Conservation (phyloP, 2,113 vertebrate species). For the Oreochromis aureus region DNA sequence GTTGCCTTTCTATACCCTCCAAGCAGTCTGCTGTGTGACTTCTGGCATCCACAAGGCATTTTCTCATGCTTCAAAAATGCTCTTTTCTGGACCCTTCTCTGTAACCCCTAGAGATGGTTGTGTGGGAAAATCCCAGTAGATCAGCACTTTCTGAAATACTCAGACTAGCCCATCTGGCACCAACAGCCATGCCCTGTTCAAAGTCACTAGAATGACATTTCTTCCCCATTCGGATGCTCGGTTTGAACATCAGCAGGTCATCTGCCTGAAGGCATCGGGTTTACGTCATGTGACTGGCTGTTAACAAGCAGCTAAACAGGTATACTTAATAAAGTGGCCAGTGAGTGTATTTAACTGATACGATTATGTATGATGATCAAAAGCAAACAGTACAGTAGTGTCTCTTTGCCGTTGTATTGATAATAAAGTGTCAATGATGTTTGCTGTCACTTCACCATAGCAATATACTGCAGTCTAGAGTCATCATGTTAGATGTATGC, state of each 20-base stretch:
- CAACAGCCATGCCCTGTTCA: background rate
- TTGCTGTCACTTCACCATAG: background rate
- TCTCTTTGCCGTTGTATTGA: background rate
- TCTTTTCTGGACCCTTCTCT: background rate
- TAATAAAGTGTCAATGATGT: background rate
- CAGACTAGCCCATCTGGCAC: background rate
- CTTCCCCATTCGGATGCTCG: background rate
- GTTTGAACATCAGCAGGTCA: background rate
- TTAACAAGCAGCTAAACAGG: background rate
- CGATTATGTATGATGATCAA: background rate
- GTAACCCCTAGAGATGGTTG: background rate
- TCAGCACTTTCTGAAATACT: background rate
- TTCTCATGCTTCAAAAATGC: background rate
- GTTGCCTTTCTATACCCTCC: background rate
- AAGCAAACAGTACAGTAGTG: background rate
- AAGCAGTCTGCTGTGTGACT: background rate
- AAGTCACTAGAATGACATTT: background rate
- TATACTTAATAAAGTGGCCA: background rate
- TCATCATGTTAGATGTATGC: background rate
- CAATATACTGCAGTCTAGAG: background rate
- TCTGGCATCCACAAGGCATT: background rate
- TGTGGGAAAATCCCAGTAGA: background rate
- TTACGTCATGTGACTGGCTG: background rate
- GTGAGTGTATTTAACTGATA: background rate
- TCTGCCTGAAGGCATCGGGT: background rate